Evolutionary conservation across 1,140 invertebrate genomes (phyloP), one percentile per base, ranked within the genome.

Genomic region (Euborellia annulipes): DNA sequence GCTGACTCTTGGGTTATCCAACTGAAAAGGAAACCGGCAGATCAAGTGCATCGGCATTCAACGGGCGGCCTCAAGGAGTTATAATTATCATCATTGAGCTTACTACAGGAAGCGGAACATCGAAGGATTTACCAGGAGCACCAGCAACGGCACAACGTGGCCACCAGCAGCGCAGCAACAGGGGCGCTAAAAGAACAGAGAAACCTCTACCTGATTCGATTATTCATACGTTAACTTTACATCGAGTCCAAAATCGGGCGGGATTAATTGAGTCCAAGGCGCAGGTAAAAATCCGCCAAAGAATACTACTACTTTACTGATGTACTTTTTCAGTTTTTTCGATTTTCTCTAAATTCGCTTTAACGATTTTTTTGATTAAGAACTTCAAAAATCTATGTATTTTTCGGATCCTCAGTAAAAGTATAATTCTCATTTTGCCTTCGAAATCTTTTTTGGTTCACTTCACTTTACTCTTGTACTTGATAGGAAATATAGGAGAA

Each of bases 81-180:
- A 75, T 53, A 82, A 79, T 59, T 83, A 82, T 54, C 82, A 89
- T 55, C 85, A 91, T 57, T 90, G 86, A 86, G 68, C n/a, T n/a
- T 90, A 3, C 77, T 88, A 57, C 82, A 85, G 76, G 90, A 96
- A 63, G 90, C 90, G 0, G 91, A 95, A 60, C 79, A 90, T 52
- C 69, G 90, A 36, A 69, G 90, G 50, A 74, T 87, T 40, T 67
- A 64, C 46, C 82, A 85, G 53, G 76, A 81, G 55, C 76, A 76
- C 50, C 69, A 75, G 43, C 56, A 65, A 36, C 52, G 55, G n/a
- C n/a, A n/a, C n/a, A n/a, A n/a, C n/a, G 48, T 51, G 63, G 57
- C 41, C 62, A 54, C 60, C 36, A 17, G 4, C 36, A 21, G 36
- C 48, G 39, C 42, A 55, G 14, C 21, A 49, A 47, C 18, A 45